phyloP scores from a whole-genome alignment of 2,113 vertebrate genomes.

The Piaya cayana region DNA sequence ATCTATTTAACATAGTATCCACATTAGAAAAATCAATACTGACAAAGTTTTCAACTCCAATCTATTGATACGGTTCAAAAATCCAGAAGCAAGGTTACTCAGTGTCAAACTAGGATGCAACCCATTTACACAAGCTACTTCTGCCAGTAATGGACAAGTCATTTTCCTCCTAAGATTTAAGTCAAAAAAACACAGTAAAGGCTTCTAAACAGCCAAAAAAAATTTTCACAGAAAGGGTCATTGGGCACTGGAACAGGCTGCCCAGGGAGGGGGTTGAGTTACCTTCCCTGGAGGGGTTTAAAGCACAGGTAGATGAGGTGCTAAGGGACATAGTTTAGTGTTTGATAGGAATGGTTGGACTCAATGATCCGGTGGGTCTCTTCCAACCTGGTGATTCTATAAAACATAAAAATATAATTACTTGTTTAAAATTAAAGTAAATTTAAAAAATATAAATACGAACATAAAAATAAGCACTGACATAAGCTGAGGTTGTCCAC shows the following conservation, averaged over 20 bases:
- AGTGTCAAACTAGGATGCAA: not conserved
- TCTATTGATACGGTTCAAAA: not conserved
- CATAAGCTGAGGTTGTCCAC: not conserved
- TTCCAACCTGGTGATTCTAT: no score
- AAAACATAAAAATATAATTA: not conserved
- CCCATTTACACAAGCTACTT: not conserved
- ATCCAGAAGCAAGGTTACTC: not conserved
- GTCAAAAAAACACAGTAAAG: not conserved
- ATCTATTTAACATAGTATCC: not conserved
- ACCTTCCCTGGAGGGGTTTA: no score
- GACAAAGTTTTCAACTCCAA: not conserved
- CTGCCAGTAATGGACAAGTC: not conserved
- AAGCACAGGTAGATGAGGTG: no score
- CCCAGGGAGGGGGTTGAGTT: no score
- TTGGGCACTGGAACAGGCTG: no score
- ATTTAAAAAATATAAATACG: not conserved
- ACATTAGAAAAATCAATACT: constrained; percentile 28
- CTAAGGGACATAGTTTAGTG: no score
- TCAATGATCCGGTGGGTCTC: no score
- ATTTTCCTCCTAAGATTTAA: not conserved
- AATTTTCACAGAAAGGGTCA: no score
- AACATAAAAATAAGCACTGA: not conserved
- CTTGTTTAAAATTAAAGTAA: not conserved
- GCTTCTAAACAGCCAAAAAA: not conserved
- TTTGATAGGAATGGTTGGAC: no score